A percentile compares a stretch with the other conserved stretches of the same genome.
Conservation (phyloP, 2,797 vertebrate species). For the Brotula barbata region DNA sequence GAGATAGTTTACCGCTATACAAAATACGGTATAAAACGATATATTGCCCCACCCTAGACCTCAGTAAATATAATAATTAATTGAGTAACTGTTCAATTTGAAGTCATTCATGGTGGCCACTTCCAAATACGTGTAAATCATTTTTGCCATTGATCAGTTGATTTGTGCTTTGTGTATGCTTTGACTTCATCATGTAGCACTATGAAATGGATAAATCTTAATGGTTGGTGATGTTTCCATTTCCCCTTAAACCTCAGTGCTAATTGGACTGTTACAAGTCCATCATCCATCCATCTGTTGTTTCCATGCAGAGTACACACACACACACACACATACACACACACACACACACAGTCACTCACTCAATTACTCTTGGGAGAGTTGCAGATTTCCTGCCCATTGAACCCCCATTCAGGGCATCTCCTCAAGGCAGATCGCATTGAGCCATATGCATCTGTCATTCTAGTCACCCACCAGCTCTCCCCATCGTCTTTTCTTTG, state of each 20-base stretch:
- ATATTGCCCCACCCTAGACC: too few relatives aligned
- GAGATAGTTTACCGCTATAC: too few relatives aligned
- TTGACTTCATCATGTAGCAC: neutral
- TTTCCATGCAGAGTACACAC: slow-evolving; percentile 62
- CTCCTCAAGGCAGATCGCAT: slow-evolving; percentile 30
- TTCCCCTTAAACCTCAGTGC: slow-evolving; percentile 7
- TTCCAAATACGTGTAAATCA: too few relatives aligned
- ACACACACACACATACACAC: slow-evolving; percentile 17
- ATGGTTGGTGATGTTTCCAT: slow-evolving; percentile 4
- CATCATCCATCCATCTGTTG: slow-evolving; percentile 54
- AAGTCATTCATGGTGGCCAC: too few relatives aligned
- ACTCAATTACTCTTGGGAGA: slow-evolving; percentile 29
- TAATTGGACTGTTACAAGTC: slow-evolving; percentile 50
- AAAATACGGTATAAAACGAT: too few relatives aligned
- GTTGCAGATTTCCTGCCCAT: slow-evolving; percentile 48
- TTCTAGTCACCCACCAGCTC: neutral
- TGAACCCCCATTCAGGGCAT: slow-evolving; percentile 48
- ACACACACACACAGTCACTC: slow-evolving; percentile 8
- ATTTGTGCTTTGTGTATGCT: neutral
- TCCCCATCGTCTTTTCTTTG: slow-evolving; percentile 5
- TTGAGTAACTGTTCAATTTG: too few relatives aligned
- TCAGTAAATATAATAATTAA: too few relatives aligned
- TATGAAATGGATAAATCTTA: slow-evolving; percentile 20
- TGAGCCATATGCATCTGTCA: slow-evolving; percentile 37
- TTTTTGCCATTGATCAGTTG: too few relatives aligned